phyloP scores from a whole-genome alignment of 2,888 invertebrate species.

The Agriopis marginaria region DNA sequence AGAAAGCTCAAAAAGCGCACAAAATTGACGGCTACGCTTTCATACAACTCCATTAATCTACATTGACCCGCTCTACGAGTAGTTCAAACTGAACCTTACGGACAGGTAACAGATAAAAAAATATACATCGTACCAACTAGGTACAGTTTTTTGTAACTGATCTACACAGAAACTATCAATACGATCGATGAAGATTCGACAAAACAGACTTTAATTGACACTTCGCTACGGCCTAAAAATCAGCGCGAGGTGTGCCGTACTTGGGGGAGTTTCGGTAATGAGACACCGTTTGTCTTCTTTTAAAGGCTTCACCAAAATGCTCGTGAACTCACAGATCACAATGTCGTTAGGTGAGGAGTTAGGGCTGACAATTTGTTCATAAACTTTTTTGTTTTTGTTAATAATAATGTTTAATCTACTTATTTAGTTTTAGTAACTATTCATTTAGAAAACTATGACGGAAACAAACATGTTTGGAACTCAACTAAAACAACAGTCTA shows the following conservation, averaged over 20 bases:
- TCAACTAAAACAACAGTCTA: no score
- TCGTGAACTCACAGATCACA: slow-evolving; percentile 44
- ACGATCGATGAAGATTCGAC: slow-evolving; percentile 45
- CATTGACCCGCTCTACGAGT: no score
- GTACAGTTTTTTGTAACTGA: background rate
- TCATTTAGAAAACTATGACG: background rate
- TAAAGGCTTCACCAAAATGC: slow-evolving; percentile 69
- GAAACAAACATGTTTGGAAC: no score
- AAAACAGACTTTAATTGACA: slow-evolving; percentile 6
- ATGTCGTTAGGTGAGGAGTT: slow-evolving; percentile 35
- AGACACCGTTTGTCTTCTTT: slow-evolving; percentile 75
- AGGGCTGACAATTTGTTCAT: slow-evolving; percentile 17
- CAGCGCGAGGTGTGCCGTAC: slow-evolving; percentile 50
- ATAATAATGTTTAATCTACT: background rate
- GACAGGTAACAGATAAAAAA: no score
- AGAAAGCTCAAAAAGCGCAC: no score
- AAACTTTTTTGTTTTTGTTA: background rate
- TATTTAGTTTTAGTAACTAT: background rate
- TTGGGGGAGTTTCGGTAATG: slow-evolving; percentile 61
- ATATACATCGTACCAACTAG: no score
- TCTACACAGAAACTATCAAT: background rate
- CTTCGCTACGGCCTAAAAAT: background rate
- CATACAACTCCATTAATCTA: no score
- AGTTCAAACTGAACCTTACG: no score
- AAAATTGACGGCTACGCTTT: no score